phyloP scores from a whole-genome alignment of 2,888 invertebrate species.

The Caenorhabditis afra region DNA sequence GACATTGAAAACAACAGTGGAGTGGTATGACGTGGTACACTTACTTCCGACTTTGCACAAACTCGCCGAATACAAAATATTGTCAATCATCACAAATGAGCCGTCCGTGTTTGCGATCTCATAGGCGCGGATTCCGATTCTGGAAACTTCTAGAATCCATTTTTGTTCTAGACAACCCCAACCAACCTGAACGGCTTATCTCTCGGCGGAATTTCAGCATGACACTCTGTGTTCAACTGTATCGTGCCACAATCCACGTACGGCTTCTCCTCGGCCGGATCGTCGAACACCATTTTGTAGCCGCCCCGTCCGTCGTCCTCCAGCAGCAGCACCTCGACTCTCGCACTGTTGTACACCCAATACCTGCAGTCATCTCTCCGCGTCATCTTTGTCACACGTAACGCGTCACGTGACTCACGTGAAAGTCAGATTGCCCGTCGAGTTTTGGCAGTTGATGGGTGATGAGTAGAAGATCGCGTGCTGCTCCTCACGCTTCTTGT shows the following conservation, averaged over 20 bases:
- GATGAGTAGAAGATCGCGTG: conserved; percentile 76
- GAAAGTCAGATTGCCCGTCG: conserved; percentile 78
- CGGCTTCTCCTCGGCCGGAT: conserved; percentile 74
- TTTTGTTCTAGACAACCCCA: too few relatives aligned
- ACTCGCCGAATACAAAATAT: conserved; percentile 77
- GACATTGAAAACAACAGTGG: conserved; percentile 40
- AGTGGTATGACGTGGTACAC: conserved; percentile 7
- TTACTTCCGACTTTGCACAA: conserved; percentile 78
- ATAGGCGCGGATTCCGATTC: conserved; percentile 76
- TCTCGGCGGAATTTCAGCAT: conserved; percentile 75
- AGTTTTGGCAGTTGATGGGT: conserved; percentile 78
- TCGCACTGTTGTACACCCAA: conserved; percentile 80
- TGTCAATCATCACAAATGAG: conserved; percentile 79
- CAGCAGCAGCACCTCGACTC: conserved; percentile 78
- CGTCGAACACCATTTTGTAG: conserved; percentile 61
- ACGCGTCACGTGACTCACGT: conserved; percentile 73
- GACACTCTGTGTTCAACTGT: conserved; percentile 71
- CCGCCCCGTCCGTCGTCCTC: conserved; percentile 70
- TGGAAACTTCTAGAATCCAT: conserved; percentile 26
- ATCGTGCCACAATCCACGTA: conserved; percentile 78
- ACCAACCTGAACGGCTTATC: conserved; percentile 75
- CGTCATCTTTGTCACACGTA: too few relatives aligned
- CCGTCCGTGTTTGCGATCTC: conserved; percentile 78
- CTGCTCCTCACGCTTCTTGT: conserved; percentile 74
- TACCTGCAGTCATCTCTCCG: conserved; percentile 73